phyloP scores from a whole-genome alignment of 37 sponge, comb jelly and placozoan species.

The Ianthella basta region DNA sequence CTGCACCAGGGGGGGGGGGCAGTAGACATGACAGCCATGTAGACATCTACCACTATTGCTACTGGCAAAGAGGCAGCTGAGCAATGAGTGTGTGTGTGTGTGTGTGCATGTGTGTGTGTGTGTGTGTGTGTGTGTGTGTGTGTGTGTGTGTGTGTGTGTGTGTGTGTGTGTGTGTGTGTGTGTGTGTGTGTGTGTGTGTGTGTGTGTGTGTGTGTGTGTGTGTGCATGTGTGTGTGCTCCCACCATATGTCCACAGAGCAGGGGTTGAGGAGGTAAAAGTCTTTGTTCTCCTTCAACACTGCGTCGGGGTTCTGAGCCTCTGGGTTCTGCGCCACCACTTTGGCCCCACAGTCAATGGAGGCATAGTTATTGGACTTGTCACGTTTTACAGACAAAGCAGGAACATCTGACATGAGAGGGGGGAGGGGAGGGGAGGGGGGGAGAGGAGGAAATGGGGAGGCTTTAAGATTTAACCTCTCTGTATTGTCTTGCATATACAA shows the following conservation, averaged over 20 bases:
- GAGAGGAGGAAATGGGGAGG: too few species aligned
- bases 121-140: too few species aligned
- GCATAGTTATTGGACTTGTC: conserved; percentile 81
- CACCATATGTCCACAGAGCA: conserved; percentile 81
- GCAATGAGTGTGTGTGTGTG: too few species aligned
- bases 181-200: background rate
- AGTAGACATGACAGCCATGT: too few species aligned
- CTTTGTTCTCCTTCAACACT: conserved; percentile 84
- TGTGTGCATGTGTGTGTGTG: too few species aligned
- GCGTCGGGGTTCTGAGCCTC: conserved; percentile 83
- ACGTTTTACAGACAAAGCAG: background rate
- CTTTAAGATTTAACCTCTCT: too few species aligned
- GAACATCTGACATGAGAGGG: background rate
- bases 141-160: too few species aligned
- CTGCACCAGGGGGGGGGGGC: conserved; percentile 18
- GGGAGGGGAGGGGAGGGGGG: too few species aligned
- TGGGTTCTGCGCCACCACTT: conserved; percentile 70
- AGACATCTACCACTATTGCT: too few species aligned
- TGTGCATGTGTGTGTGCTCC: background rate
- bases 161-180: background rate
- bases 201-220: too few species aligned
- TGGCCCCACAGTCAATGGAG: conserved; percentile 92
- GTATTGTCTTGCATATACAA: too few species aligned
- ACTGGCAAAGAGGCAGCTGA: too few species aligned
- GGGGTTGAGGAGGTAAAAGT: conserved; percentile 88